These are phyloP conservation scores for Helicoverpa assulta DNA, from an alignment of 2,888 invertebrate species.

Conservation along the genomic window DNA sequence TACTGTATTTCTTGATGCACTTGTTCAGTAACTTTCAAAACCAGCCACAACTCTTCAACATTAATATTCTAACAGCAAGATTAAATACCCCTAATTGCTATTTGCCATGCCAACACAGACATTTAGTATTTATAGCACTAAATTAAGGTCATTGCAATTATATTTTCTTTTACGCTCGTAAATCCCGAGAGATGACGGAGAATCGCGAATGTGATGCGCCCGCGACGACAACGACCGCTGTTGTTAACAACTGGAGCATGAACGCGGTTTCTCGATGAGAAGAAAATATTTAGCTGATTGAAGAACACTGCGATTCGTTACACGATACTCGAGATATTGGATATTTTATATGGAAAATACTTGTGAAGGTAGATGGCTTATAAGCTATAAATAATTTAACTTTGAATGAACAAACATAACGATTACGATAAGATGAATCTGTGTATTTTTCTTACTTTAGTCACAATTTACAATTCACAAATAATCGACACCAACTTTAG, in stretches of 20 bases:
- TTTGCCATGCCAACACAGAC: slow-evolving; percentile 24
- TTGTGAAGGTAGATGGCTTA: neutral
- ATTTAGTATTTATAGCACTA: slow-evolving; percentile 43
- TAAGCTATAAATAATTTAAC: neutral
- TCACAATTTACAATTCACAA: too few relatives aligned
- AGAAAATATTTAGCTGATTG: slow-evolving; percentile 57
- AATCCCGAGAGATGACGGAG: slow-evolving; percentile 38
- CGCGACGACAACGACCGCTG: slow-evolving; percentile 43
- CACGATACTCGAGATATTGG: slow-evolving; percentile 7
- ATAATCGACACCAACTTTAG: too few relatives aligned
- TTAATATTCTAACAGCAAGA: slow-evolving; percentile 24
- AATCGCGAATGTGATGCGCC: slow-evolving; percentile 26
- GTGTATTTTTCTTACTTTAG: too few relatives aligned
- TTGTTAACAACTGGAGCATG: slow-evolving; percentile 64
- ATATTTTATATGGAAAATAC: neutral
- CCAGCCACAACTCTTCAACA: slow-evolving; percentile 1
- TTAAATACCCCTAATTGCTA: slow-evolving; percentile 20
- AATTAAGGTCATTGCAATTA: slow-evolving; percentile 55
- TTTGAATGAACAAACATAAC: too few relatives aligned
- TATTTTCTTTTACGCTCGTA: slow-evolving; percentile 53
- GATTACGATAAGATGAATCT: too few relatives aligned
- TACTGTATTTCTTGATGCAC: neutral
- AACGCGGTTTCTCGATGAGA: slow-evolving; percentile 62
- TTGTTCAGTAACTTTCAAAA: slow-evolving; percentile 24
- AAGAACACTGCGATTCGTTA: slow-evolving; percentile 22